Conservation (phyloP, 2,797 vertebrate genomes). For the Zenarchopterus dispar region DNA sequence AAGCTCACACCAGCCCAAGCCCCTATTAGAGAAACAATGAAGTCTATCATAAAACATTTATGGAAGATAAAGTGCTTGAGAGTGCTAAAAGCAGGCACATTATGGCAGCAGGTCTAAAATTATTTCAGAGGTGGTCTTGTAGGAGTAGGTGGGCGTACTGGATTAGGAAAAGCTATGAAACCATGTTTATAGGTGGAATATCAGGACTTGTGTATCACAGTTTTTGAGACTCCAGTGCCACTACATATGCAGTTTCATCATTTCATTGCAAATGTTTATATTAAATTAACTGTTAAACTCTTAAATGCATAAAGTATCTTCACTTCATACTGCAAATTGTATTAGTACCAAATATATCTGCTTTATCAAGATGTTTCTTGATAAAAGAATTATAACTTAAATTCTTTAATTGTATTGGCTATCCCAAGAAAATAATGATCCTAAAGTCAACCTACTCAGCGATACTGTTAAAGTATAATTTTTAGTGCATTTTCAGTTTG, state of each 20-base stretch:
- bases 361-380: conserved; percentile 35
- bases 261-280: too few species aligned
- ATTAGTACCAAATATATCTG: conserved; percentile 4
- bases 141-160: conserved; percentile 15
- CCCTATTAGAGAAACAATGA: conserved; percentile 75
- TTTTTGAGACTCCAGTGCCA: not conserved
- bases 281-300: not conserved
- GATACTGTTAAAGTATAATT: conserved; percentile 17
- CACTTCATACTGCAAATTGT: not conserved
- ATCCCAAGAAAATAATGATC: conserved; percentile 53
- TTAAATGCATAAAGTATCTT: not conserved
- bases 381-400: conserved; percentile 9
- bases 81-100: conserved; percentile 58
- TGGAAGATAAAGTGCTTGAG: conserved; percentile 67
- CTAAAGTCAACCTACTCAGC: not conserved
- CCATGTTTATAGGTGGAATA: conserved; percentile 9
- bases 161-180: conserved; percentile 18
- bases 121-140: conserved; percentile 42
- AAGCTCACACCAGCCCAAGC: conserved; percentile 57
- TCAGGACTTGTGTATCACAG: conserved; percentile 9
- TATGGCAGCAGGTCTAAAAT: conserved; percentile 53
- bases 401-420: conserved; percentile 5
- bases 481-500: conserved; percentile 14
- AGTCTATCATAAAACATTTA: conserved; percentile 77
- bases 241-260: too few species aligned